phyloP scores from a whole-genome alignment of 1,140 invertebrate species.

The Scaptomyza hsui region DNA sequence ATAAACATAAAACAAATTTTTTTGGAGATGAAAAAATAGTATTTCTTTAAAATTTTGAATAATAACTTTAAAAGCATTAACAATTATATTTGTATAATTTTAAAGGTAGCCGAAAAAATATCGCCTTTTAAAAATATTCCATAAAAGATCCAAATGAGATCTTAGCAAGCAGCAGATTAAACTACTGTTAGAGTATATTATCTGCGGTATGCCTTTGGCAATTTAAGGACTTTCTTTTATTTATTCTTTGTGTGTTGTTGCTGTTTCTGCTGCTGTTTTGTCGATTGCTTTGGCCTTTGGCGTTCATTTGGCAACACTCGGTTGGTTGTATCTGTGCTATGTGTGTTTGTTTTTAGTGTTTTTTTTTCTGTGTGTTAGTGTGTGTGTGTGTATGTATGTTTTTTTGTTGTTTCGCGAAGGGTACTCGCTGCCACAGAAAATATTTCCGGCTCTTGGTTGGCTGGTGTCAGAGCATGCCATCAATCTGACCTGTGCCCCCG shows the following conservation, averaged over 20 bases:
- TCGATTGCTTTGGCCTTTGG: constrained; percentile 79
- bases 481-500: constrained; percentile 75
- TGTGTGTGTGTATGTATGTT: constrained; percentile 2
- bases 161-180: too few species aligned
- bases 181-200: constrained; percentile 10
- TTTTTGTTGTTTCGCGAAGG: constrained; percentile 6
- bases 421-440: constrained; percentile 51
- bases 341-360: constrained; percentile 21
- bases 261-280: constrained; percentile 49
- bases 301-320: constrained; percentile 80
- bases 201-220: constrained; percentile 1
- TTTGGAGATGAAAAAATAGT: too few species aligned
- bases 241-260: constrained; percentile 29
- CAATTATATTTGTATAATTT: too few species aligned
- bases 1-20: too few species aligned
- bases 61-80: too few species aligned
- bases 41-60: too few species aligned
- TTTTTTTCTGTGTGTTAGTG: constrained; percentile 4
- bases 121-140: too few species aligned
- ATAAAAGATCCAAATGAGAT: too few species aligned
- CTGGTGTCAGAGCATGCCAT: constrained; percentile 72
- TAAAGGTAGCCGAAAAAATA: too few species aligned
- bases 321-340: constrained; percentile 58
- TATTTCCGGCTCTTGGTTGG: constrained; percentile 66
- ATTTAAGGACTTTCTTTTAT: constrained; percentile 20